Base-by-base conservation (phyloP, 2,888 invertebrate species). In the Nephrotoma appendiculata region DNA sequence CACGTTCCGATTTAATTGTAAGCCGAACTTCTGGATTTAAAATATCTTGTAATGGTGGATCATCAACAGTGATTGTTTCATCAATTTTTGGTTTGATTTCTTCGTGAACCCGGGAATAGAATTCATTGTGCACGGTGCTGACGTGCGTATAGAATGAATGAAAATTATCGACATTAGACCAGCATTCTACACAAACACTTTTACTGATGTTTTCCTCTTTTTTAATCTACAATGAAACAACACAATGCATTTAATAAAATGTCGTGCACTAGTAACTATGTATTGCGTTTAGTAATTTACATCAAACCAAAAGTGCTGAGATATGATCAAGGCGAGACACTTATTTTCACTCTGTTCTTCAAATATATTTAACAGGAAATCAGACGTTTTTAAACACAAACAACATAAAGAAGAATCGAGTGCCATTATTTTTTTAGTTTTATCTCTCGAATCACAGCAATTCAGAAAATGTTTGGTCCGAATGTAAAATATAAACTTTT, bases 281-380 rank as follows among this genome's bases (percentile, higher is more conserved):
- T 71, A 71, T 84, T 41, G n/a, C n/a, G 41, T n/a, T 42, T 7
- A 11, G 41, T 41, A 12, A 84, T 31, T 84, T 86, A 87, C 87
- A 86, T 87, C 86, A 83, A 87, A 87, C 87, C 87, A 87, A 41
- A 87, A 87, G 52, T 87, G 86, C 45, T 86, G 86, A 86, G 83
- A 85, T 83, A 87, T 87, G 11, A 86, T 87, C 84, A 52, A 31
- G 5, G 87, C 87, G n/a, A 87, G 43, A 41, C 45, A 45, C 41
- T 84, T 41, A 84, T 5, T 15, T 42, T 42, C 42, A 15, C 84
- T 43, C 6, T 84, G 41, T 11, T 84, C 84, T 43, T 84, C 84
- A 15, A 84, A 84, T 43, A 84, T 84, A 86, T 86, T 84, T n/a
- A 84, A 42, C 6, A 84, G 9, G n/a, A 15, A 42, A 12, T 84